Base-by-base conservation (phyloP, 1,140 invertebrate genomes). In the Drosophila lacertosa region DNA sequence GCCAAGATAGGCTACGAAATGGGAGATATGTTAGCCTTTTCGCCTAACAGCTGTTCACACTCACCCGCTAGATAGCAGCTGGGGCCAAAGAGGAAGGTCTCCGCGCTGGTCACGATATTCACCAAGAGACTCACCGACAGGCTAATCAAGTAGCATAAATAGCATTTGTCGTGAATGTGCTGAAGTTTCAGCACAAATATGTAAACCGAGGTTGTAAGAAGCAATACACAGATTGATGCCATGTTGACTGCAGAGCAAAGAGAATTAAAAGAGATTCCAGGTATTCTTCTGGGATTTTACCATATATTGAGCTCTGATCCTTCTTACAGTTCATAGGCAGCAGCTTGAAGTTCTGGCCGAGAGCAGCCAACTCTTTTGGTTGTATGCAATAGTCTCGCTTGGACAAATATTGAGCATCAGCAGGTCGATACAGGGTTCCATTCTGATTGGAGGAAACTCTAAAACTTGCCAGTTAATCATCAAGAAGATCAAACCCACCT, bases 321-420 rank as follows among this genome's bases (percentile, higher is more conserved):
- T 32, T 16, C 6, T 16, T 2, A 9, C 47, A 50, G 13, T 50
- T 50, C 50, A 53, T 53, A 1, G 11, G 6, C 50, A 37, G 5
- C 0, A 53, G 16, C 18, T 44, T 53, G 2, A 9, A 24, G 33
- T 37, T 20, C 4, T 53, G 32, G 2, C 50, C 32, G 2, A 35
- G n/a, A 1, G 10, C 3, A 7, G 22, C 22, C 0, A 42, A 7
- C 10, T 55, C 37, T 9, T 29, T 1, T 0, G 37, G 53, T 13
- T 55, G 53, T 5, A 50, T 2, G 26, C 47, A 50, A 32, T 50
- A 50, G 10, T 55, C 53, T 0, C 20, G 10, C 10, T 57, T 42
- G 0, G 13, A 7, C 3, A 42, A 13, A 15, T 20, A 42, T 2
- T 26, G 1, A 9, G 20, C 37, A 42, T 42, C 15, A 4, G 29